Conservation (phyloP, 2,113 vertebrate species). For the Channa maculata region DNA sequence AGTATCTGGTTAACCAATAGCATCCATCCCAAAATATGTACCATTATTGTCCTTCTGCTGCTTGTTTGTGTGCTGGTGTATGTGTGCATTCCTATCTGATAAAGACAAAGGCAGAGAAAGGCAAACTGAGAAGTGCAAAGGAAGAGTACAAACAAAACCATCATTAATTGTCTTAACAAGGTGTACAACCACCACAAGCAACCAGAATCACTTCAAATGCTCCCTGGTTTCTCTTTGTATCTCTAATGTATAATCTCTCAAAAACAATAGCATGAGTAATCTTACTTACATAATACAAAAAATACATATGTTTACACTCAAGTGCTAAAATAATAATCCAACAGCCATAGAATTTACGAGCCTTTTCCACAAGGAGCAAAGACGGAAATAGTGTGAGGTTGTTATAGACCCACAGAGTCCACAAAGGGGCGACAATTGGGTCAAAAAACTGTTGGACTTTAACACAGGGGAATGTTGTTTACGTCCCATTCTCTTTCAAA, state of each 20-base stretch:
- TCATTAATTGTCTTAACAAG: slow-evolving; percentile 9
- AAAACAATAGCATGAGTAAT: too few relatives aligned
- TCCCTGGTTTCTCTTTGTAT: slow-evolving; percentile 11
- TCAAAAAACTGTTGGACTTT: background rate
- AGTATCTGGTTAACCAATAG: slow-evolving; percentile 49
- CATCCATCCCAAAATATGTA: slow-evolving; percentile 39
- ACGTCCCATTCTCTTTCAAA: background rate
- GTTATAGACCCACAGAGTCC: background rate
- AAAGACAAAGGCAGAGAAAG: background rate
- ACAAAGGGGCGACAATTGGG: background rate
- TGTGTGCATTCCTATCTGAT: slow-evolving; percentile 9
- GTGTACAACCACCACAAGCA: slow-evolving; percentile 4
- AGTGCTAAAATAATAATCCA: too few relatives aligned
- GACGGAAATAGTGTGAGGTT: background rate
- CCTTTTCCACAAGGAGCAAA: too few relatives aligned
- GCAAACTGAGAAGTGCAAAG: slow-evolving; percentile 19
- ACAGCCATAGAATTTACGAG: too few relatives aligned
- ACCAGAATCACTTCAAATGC: background rate
- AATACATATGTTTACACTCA: too few relatives aligned
- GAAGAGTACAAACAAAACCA: slow-evolving; percentile 13
- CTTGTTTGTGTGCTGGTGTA: slow-evolving; percentile 12
- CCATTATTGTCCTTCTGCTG: slow-evolving; percentile 20
- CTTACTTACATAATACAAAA: too few relatives aligned
- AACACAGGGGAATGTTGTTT: background rate
- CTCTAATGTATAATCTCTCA: too few relatives aligned